Conservation (phyloP, 2,888 invertebrate species). For the Sisyra nigra region DNA sequence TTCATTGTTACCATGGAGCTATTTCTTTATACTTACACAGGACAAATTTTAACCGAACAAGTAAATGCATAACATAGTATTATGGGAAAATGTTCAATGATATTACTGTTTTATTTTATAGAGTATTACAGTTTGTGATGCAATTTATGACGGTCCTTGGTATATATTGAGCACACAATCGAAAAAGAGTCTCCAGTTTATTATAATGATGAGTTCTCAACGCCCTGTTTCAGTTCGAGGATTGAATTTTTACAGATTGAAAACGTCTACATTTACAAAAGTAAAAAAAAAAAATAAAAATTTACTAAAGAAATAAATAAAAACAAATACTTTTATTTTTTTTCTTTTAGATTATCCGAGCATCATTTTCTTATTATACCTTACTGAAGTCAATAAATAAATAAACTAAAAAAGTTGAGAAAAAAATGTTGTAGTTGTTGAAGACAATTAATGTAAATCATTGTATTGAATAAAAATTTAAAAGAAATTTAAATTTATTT, state of each 20-base stretch:
- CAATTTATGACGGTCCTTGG: conserved; percentile 12
- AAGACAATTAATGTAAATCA: too few relatives aligned
- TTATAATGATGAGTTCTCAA: conserved; percentile 11
- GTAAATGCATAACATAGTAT: conserved; percentile 14
- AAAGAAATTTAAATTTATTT: too few relatives aligned
- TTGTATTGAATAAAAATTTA: too few relatives aligned
- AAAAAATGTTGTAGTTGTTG: too few relatives aligned
- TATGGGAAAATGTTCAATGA: conserved; percentile 12
- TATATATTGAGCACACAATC: conserved; percentile 10
- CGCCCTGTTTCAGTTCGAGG: conserved; percentile 12
- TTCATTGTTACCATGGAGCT: background rate
- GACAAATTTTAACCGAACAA: background rate
- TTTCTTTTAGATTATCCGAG: too few relatives aligned
- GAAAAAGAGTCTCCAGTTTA: conserved; percentile 10
- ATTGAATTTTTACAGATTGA: conserved; percentile 13
- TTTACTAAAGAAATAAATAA: too few relatives aligned
- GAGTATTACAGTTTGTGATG: conserved; percentile 9
- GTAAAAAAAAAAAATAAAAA: too few relatives aligned
- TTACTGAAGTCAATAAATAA: too few relatives aligned
- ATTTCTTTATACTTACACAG: background rate
- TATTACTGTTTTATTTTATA: conserved; percentile 7
- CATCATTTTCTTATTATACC: too few relatives aligned
- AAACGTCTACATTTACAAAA: conserved; percentile 9
- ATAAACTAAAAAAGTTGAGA: too few relatives aligned
- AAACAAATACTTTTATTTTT: too few relatives aligned